phyloP scores from a whole-genome alignment of 2,888 invertebrate species.

The Standfussiana lucernea region DNA sequence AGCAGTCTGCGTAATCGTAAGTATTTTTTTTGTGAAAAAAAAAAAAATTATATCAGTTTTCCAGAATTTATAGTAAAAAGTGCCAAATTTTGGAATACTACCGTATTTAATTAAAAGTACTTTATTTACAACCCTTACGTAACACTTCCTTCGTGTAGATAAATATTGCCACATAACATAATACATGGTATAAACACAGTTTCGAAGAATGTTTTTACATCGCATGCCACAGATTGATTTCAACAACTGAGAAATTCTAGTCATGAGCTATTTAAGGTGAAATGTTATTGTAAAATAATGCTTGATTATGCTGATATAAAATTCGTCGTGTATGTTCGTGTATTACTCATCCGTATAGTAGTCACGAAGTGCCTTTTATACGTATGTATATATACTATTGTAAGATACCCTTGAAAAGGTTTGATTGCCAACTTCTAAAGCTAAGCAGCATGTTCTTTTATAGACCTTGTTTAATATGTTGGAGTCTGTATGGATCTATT shows the following conservation, averaged over 20 bases:
- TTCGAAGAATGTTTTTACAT: slow-evolving; percentile 35
- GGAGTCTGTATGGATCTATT: background rate
- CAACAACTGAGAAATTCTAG: slow-evolving; percentile 40
- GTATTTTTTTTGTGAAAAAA: no score
- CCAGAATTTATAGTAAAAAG: no score
- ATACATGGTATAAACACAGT: background rate
- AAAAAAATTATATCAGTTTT: no score
- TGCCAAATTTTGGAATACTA: no score
- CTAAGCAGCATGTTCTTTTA: slow-evolving; percentile 16
- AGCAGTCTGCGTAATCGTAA: no score
- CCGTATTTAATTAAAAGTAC: no score
- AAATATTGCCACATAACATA: background rate
- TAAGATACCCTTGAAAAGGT: background rate
- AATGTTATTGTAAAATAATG: slow-evolving; percentile 45
- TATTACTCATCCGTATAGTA: slow-evolving; percentile 3
- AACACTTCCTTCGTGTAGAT: no score
- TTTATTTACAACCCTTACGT: no score
- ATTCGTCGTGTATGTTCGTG: slow-evolving; percentile 10
- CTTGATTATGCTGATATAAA: slow-evolving; percentile 29
- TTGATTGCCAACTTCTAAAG: slow-evolving; percentile 29
- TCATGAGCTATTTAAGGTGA: slow-evolving; percentile 1
- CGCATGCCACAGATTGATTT: slow-evolving; percentile 24
- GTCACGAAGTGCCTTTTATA: slow-evolving; percentile 12
- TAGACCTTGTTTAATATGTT: background rate
- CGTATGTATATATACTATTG: background rate